Percentiles rank a stretch among this genome's conserved stretches.
phyloP scores from a whole-genome alignment of 2,113 vertebrate species.

The Barbus barbus region DNA sequence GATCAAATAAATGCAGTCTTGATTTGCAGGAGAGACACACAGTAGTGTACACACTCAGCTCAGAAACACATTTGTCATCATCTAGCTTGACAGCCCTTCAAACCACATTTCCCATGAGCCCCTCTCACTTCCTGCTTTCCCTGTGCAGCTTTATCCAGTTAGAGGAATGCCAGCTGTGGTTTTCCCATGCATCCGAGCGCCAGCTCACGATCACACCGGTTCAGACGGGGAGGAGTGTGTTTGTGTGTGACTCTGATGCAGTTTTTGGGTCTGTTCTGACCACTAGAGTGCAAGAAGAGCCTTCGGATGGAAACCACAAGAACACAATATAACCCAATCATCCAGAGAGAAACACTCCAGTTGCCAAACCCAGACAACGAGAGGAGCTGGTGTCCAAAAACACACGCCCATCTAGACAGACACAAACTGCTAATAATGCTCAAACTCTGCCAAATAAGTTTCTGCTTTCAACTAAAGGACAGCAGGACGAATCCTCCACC shows the following conservation, averaged over 20 bases:
- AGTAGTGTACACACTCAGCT: background rate
- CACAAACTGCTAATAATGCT: background rate
- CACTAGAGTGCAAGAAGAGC: constrained; percentile 11
- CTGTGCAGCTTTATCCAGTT: constrained; percentile 63
- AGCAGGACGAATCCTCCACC: constrained; percentile 23
- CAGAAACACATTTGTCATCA: too few relatives aligned
- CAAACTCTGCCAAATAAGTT: background rate
- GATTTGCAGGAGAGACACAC: background rate
- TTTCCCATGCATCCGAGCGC: constrained; percentile 40
- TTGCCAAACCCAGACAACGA: background rate
- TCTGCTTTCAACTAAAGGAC: background rate
- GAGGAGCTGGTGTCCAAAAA: background rate
- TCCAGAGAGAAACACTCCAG: background rate
- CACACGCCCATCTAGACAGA: background rate
- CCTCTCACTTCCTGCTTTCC: constrained; percentile 28
- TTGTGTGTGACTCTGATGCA: background rate
- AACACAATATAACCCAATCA: background rate
- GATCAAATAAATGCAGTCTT: background rate
- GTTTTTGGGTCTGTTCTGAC: constrained; percentile 20
- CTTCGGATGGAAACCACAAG: constrained; percentile 4
- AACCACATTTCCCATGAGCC: constrained; percentile 35
- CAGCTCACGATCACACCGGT: background rate
- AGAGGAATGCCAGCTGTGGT: constrained; percentile 18
- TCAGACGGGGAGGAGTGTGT: background rate
- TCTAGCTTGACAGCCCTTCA: background rate